Conservation (phyloP, 2,888 invertebrate species). For the Eupelmus urozonus region DNA sequence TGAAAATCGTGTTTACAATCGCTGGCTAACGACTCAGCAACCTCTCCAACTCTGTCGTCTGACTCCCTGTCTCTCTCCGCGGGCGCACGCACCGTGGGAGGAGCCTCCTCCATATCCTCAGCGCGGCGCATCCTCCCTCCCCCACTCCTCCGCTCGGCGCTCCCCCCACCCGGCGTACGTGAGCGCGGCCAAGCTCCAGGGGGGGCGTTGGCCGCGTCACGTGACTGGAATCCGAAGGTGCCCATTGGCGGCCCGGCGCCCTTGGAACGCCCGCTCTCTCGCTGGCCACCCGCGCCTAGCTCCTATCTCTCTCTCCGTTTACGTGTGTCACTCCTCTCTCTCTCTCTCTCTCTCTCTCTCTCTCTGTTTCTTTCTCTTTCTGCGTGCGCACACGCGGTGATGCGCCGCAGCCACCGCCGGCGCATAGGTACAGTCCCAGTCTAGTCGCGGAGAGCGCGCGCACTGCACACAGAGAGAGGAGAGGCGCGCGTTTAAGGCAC, state of each 20-base stretch:
- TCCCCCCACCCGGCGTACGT: not conserved
- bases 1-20: conserved; percentile 57
- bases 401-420: not conserved
- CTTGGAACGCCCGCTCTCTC: conserved; percentile 38
- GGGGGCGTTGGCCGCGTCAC: conserved; percentile 52
- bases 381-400: not conserved
- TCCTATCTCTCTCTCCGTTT: conserved; percentile 4
- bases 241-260: conserved; percentile 55
- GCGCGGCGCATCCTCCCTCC: not conserved
- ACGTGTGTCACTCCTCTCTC: not conserved
- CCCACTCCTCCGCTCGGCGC: not conserved
- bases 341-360: conserved; percentile 29
- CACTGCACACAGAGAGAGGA: too few species aligned
- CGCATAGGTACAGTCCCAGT: conserved; percentile 48
- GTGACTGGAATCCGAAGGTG: conserved; percentile 56
- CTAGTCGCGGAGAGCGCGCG: conserved; percentile 44
- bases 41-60: too few species aligned
- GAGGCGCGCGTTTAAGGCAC: too few species aligned
- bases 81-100: conserved; percentile 48
- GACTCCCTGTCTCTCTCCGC: not conserved
- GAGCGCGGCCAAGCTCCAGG: conserved; percentile 27
- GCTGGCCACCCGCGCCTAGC: conserved; percentile 7
- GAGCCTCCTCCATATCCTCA: conserved; percentile 51
- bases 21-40: conserved; percentile 54
- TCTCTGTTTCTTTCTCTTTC: conserved; percentile 5